Evolutionary conservation across 2,888 invertebrate genomes (phyloP).

Genomic region (Idaea dimidiata): DNA sequence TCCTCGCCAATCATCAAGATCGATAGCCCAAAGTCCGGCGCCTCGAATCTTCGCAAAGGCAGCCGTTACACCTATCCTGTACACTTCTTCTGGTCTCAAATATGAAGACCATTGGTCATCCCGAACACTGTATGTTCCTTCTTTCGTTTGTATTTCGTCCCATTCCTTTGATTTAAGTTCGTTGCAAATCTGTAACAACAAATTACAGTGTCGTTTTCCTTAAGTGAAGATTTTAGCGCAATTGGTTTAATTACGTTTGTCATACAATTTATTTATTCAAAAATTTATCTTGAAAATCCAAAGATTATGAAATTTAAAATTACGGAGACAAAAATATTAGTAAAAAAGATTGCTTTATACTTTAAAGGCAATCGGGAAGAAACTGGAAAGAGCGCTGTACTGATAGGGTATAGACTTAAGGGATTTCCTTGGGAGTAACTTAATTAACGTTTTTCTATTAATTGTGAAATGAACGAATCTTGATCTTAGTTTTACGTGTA

Average conservation of each 20-base stretch:
- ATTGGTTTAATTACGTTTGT: too few species aligned
- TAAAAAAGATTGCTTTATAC: too few species aligned
- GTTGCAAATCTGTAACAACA: slow-evolving; percentile 72
- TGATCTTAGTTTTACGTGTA: not conserved
- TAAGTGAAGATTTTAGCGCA: not conserved
- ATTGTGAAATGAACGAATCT: too few species aligned
- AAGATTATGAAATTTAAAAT: too few species aligned
- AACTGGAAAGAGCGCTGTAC: too few species aligned
- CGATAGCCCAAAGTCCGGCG: slow-evolving; percentile 89
- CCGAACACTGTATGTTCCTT: slow-evolving; percentile 87
- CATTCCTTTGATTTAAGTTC: slow-evolving; percentile 83
- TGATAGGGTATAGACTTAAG: too few species aligned
- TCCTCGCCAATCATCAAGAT: slow-evolving; percentile 88
- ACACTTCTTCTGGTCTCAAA: slow-evolving; percentile 84
- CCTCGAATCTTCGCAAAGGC: slow-evolving; percentile 83
- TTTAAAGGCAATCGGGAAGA: too few species aligned
- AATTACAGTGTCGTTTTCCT: slow-evolving; percentile 6
- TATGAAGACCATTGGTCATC: slow-evolving; percentile 91
- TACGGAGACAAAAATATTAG: too few species aligned
- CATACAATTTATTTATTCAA: too few species aligned
- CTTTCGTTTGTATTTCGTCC: slow-evolving; percentile 74
- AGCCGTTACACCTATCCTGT: slow-evolving; percentile 81
- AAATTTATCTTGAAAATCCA: too few species aligned
- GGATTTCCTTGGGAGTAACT: too few species aligned
- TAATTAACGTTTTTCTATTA: too few species aligned